Percentiles rank a stretch among this genome's conserved stretches.
phyloP scores from a whole-genome alignment of 2,797 vertebrate species.

The Semaprochilodus insignis region DNA sequence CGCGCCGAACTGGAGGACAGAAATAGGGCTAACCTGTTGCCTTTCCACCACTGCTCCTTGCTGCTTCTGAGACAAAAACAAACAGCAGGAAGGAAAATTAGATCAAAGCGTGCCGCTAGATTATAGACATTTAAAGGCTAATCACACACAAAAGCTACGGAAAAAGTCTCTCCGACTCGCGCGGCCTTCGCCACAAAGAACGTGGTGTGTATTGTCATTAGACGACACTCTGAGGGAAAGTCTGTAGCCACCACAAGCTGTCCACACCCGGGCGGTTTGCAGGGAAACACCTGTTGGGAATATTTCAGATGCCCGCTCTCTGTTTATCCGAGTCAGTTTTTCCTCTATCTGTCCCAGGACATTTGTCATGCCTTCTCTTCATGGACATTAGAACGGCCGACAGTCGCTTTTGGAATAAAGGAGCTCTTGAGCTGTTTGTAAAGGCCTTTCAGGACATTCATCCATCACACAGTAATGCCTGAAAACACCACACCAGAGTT shows the following conservation, averaged over 20 bases:
- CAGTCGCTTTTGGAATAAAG: background rate
- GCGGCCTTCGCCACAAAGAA: constrained; percentile 22
- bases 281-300: constrained; percentile 49
- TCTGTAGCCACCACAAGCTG: constrained; percentile 2
- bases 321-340: constrained; percentile 35
- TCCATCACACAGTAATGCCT: background rate
- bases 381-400: background rate
- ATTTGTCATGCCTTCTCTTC: constrained; percentile 20
- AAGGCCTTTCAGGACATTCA: background rate
- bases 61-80: constrained; percentile 71
- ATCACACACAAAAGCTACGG: constrained; percentile 24
- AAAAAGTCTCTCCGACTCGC: constrained; percentile 13
- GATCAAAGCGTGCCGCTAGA: constrained; percentile 16
- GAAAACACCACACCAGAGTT: no score
- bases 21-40: constrained; percentile 62
- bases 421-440: background rate
- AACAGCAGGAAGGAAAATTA: constrained; percentile 43
- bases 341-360: constrained; percentile 18
- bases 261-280: constrained; percentile 30
- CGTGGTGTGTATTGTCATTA: constrained; percentile 30
- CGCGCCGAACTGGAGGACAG: background rate
- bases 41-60: constrained; percentile 70
- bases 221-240: constrained; percentile 19
- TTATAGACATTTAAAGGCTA: constrained; percentile 35
- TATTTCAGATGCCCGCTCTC: background rate